These are phyloP conservation scores for Phymatocera aterrima DNA, from an alignment of 2,888 invertebrate species.

Conservation along the genomic window DNA sequence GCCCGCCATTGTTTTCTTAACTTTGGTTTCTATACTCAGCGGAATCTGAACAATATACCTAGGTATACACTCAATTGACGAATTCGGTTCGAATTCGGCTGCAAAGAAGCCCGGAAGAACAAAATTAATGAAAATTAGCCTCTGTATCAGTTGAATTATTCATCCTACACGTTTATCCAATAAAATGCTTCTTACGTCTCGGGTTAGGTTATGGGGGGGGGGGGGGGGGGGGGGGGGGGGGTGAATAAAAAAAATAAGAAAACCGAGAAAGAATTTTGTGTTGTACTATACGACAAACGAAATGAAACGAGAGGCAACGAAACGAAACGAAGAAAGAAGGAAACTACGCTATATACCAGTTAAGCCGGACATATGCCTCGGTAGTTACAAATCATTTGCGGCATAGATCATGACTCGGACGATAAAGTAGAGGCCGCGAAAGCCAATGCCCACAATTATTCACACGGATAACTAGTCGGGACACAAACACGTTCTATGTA, in stretches of 20 bases:
- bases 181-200: too few species aligned
- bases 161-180: too few species aligned
- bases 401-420: slow-evolving; percentile 23
- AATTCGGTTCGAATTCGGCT: too few species aligned
- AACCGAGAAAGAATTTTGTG: not conserved
- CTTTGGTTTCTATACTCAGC: too few species aligned
- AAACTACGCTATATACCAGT: not conserved
- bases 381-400: slow-evolving; percentile 38
- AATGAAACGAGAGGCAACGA: not conserved
- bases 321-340: not conserved
- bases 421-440: slow-evolving; percentile 36
- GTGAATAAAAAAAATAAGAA: not conserved
- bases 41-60: too few species aligned
- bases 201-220: too few species aligned
- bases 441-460: slow-evolving; percentile 43
- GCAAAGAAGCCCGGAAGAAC: too few species aligned
- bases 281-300: not conserved
- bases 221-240: too few species aligned
- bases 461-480: slow-evolving; percentile 38
- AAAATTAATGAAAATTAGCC: too few species aligned
- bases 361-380: slow-evolving; percentile 36
- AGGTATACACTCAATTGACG: too few species aligned
- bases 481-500: slow-evolving; percentile 12
- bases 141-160: too few species aligned
- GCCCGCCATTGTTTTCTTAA: too few species aligned